Conservation (phyloP, 2,888 invertebrate genomes). For the Syrphus vitripennis region DNA sequence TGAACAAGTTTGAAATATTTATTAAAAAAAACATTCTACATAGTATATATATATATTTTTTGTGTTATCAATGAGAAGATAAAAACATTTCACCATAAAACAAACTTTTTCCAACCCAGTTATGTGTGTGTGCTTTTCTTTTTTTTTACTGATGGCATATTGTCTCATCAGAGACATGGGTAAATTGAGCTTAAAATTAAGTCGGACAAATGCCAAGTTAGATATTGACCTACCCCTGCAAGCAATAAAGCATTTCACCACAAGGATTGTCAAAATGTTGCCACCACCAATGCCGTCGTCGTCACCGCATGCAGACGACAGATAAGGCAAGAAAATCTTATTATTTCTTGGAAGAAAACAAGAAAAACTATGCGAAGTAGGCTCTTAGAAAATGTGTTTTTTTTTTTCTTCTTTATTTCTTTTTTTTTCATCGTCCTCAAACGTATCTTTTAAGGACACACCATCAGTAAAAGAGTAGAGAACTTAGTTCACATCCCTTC, state of each 20-base stretch:
- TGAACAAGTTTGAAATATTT: no score
- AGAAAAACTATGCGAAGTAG: constrained; percentile 50
- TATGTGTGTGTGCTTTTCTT: neutral
- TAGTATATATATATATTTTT: no score
- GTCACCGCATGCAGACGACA: constrained; percentile 48
- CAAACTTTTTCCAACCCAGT: neutral
- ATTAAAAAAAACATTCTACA: no score
- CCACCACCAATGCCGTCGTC: constrained; percentile 35
- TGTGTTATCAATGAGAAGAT: neutral
- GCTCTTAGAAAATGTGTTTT: constrained; percentile 32
- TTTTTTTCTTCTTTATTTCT: neutral
- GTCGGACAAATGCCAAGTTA: constrained; percentile 61
- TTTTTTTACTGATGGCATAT: constrained; percentile 32
- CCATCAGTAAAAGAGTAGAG: constrained; percentile 9
- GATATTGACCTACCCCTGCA: constrained; percentile 54
- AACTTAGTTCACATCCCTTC: constrained; percentile 31
- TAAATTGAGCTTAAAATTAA: constrained; percentile 49
- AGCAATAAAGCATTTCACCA: constrained; percentile 52
- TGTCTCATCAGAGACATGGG: constrained; percentile 34
- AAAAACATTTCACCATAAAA: neutral
- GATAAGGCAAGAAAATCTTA: constrained; percentile 62
- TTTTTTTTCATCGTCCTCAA: neutral
- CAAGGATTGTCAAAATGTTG: constrained; percentile 36
- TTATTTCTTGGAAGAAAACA: constrained; percentile 38
- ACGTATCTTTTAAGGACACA: constrained; percentile 60